Conservation (phyloP, 2,113 vertebrate genomes). For the Anoplopoma fimbria region DNA sequence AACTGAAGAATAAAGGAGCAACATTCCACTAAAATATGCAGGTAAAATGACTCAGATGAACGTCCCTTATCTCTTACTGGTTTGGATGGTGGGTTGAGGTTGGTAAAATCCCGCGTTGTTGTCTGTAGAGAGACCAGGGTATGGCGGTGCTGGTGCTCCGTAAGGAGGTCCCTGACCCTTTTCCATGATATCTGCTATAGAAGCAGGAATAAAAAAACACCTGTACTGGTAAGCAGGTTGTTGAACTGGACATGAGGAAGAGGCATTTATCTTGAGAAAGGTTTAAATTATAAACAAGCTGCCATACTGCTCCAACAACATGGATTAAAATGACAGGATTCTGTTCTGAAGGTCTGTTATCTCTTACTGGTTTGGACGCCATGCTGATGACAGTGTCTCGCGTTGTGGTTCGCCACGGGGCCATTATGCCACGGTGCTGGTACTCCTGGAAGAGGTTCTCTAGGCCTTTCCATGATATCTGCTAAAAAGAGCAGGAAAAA, state of each 20-base stretch:
- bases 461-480: too few relatives aligned
- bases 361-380: background rate
- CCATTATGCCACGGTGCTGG: too few relatives aligned
- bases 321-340: background rate
- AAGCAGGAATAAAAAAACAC: background rate
- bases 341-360: background rate
- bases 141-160: constrained; percentile 14
- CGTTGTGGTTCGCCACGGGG: too few relatives aligned
- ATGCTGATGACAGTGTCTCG: too few relatives aligned
- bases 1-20: background rate
- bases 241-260: background rate
- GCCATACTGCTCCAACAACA: background rate
- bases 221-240: background rate
- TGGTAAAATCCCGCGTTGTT: background rate
- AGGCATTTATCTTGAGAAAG: background rate
- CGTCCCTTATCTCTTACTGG: background rate
- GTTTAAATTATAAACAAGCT: background rate
- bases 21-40: background rate
- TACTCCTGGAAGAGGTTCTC: too few relatives aligned
- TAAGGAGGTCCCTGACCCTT: background rate
- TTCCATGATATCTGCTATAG: constrained; percentile 50
- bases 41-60: background rate
- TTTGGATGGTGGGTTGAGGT: background rate
- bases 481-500: too few relatives aligned
- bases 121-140: constrained; percentile 33